These are phyloP conservation scores for Helicolenus hilgendorfi DNA, from an alignment of 2,797 vertebrate genomes.

Conservation along the genomic window DNA sequence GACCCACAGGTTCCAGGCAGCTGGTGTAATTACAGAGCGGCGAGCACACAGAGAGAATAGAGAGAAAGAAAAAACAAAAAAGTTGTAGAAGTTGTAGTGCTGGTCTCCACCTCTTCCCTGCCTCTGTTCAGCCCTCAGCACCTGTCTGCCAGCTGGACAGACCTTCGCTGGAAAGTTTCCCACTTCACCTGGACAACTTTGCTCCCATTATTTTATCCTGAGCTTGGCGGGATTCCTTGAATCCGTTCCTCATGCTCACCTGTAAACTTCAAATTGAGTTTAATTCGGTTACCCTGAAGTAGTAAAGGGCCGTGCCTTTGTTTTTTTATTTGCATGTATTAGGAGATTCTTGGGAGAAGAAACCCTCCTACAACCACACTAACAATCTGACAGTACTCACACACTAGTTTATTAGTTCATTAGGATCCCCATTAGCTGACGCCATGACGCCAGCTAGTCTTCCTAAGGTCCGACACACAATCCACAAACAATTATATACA, in stretches of 20 bases:
- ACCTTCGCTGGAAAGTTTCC: not conserved
- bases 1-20: constrained; percentile 45
- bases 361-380: not conserved
- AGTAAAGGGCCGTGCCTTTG: not conserved
- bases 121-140: constrained; percentile 65
- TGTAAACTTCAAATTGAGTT: not conserved
- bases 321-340: not conserved
- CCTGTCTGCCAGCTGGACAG: constrained; percentile 72
- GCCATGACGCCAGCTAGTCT: too few relatives aligned
- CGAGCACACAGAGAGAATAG: constrained; percentile 38
- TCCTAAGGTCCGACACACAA: too few relatives aligned
- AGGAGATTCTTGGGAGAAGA: not conserved
- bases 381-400: not conserved
- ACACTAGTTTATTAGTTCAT: too few relatives aligned
- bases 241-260: not conserved
- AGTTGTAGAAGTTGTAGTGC: constrained; percentile 39
- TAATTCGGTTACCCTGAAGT: not conserved
- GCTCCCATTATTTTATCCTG: not conserved
- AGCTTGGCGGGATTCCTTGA: not conserved
- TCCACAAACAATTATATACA: too few relatives aligned
- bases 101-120: constrained; percentile 57
- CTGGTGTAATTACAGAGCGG: constrained; percentile 78
- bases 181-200: too few relatives aligned
- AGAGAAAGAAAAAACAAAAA: constrained; percentile 36
- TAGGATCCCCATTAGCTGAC: too few relatives aligned